Conservation (phyloP, 2,888 invertebrate species). For the Ferdinandea cuprea region DNA sequence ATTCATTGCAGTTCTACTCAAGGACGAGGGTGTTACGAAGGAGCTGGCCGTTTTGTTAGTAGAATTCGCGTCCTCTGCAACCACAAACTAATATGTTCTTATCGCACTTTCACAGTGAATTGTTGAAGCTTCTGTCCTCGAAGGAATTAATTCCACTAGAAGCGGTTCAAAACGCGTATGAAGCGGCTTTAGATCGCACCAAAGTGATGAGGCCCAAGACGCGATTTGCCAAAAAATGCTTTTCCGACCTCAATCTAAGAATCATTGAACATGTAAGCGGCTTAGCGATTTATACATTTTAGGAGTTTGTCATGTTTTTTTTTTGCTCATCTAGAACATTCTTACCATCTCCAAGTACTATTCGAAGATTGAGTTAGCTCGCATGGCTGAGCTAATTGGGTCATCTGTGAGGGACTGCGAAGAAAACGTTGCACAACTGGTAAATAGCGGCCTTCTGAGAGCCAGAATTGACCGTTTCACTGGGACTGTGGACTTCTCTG, state of each 20-base stretch:
- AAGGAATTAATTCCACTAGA: slow-evolving; percentile 97
- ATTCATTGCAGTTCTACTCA: slow-evolving; percentile 92
- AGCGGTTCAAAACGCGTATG: slow-evolving; percentile 90
- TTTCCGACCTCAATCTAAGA: slow-evolving; percentile 94
- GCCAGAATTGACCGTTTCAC: slow-evolving; percentile 96
- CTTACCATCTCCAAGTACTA: slow-evolving; percentile 98
- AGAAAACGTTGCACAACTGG: slow-evolving; percentile 94
- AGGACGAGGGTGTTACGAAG: slow-evolving; percentile 92
- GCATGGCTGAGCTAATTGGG: slow-evolving; percentile 95
- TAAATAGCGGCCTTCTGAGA: slow-evolving; percentile 92
- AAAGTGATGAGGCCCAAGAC: slow-evolving; percentile 89
- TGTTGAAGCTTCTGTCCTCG: slow-evolving; percentile 93
- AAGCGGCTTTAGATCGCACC: slow-evolving; percentile 88
- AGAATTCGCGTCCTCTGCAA: background rate
- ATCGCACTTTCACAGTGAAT: slow-evolving; percentile 46
- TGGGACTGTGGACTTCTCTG: slow-evolving; percentile 93
- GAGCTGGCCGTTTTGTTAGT: slow-evolving; percentile 86
- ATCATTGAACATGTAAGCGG: slow-evolving; percentile 92
- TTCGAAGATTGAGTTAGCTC: slow-evolving; percentile 91
- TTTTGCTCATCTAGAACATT: too few species aligned
- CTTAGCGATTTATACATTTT: background rate
- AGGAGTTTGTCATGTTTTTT: slow-evolving; percentile 34
- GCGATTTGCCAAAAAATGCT: slow-evolving; percentile 91
- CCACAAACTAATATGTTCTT: too few species aligned
- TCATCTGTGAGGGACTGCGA: slow-evolving; percentile 93